phyloP scores from a whole-genome alignment of 1,140 invertebrate species.

The Drosophila oshimai region DNA sequence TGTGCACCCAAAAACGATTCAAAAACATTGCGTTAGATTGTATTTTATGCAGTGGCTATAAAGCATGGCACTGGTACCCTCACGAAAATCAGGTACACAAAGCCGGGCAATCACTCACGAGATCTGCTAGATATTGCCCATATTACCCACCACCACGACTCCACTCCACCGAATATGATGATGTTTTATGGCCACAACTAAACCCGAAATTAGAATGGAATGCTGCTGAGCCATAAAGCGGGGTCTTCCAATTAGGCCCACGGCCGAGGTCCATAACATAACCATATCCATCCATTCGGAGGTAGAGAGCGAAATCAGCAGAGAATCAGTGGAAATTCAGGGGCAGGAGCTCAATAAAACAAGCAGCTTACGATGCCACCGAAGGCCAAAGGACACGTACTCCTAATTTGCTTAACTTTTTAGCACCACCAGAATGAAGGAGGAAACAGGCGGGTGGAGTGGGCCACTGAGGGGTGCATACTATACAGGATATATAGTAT shows the following conservation, averaged over 20 bases:
- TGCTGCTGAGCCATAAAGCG: conserved; percentile 31
- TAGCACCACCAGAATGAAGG: conserved; percentile 67
- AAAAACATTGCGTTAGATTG: no score
- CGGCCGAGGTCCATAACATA: conserved; percentile 20
- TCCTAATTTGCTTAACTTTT: conserved; percentile 80
- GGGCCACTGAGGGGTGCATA: conserved; percentile 10
- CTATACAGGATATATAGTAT: conserved; percentile 13
- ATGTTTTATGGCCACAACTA: conserved; percentile 48
- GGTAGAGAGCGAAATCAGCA: background rate
- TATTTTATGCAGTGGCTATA: conserved; percentile 4
- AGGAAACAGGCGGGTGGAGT: background rate
- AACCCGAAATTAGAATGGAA: conserved; percentile 50
- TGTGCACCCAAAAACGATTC: background rate
- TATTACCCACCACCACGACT: background rate
- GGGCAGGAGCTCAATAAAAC: conserved; percentile 61
- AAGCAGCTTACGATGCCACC: conserved; percentile 65
- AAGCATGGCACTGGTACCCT: conserved; percentile 34
- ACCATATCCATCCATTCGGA: conserved; percentile 7
- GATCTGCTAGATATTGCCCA: conserved; percentile 27
- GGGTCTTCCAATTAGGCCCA: conserved; percentile 40
- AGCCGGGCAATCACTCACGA: conserved; percentile 29
- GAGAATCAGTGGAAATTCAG: background rate
- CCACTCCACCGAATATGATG: conserved; percentile 32
- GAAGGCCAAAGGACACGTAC: conserved; percentile 51
- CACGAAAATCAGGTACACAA: conserved; percentile 28